A percentile compares a stretch with the other conserved stretches of the same genome.
These are phyloP conservation scores for Caiman crocodilus DNA, from an alignment of 2,797 vertebrate genomes.

Conservation along the genomic window DNA sequence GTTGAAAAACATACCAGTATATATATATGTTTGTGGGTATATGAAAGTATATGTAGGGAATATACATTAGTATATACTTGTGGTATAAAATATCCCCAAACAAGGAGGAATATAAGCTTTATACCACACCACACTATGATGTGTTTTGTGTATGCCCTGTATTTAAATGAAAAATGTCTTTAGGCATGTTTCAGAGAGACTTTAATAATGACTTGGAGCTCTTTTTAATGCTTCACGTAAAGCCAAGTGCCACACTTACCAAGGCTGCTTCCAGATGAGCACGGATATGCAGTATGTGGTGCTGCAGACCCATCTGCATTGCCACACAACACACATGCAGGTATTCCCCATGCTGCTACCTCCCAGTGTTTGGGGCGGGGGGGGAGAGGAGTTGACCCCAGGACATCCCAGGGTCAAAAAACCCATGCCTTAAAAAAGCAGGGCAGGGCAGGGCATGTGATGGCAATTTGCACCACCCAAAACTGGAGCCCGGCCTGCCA, in stretches of 20 bases:
- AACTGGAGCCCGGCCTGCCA: no score
- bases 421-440: no score
- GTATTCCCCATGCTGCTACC: no score
- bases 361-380: no score
- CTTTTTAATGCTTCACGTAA: background rate
- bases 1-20: background rate
- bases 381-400: no score
- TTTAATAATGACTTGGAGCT: accelerated
- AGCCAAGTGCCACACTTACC: background rate
- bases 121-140: background rate
- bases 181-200: background rate
- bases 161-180: background rate
- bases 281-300: no score
- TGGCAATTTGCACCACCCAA: no score
- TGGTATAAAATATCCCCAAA: background rate
- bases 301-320: no score
- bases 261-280: background rate
- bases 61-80: accelerated
- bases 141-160: background rate
- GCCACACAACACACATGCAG: no score
- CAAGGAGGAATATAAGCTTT: background rate
- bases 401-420: no score
- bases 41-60: background rate
- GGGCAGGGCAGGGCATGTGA: no score
- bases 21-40: accelerated